Evolutionary conservation across 2,113 vertebrate species (phyloP).

Genomic region (Delphinapterus leucas): DNA sequence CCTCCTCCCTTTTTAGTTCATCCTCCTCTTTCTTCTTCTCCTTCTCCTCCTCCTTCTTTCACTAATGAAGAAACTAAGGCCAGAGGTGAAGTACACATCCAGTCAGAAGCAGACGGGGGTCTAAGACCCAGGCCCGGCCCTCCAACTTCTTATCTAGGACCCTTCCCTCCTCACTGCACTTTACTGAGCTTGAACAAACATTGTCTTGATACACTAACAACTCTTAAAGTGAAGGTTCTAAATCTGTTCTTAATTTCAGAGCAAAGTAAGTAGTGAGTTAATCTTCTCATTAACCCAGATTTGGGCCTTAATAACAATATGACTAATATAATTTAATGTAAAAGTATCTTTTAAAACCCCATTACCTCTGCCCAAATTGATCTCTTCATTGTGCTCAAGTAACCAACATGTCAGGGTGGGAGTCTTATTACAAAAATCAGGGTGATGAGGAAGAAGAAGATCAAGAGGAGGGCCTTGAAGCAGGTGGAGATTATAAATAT

Average conservation of each 20-base stretch:
- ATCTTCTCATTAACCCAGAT: conserved; percentile 19
- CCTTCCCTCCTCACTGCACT: background rate
- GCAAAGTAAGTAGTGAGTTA: background rate
- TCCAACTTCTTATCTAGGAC: background rate
- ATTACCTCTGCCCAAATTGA: no score
- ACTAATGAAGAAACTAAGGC: background rate
- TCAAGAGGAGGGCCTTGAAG: conserved; percentile 64
- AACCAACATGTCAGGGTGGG: conserved; percentile 90
- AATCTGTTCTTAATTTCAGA: conserved; percentile 14
- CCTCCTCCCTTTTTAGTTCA: background rate
- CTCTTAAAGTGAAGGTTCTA: conserved; percentile 6
- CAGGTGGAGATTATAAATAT: conserved; percentile 79
- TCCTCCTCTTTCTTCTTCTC: background rate
- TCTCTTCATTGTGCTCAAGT: no score
- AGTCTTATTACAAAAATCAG: conserved; percentile 85
- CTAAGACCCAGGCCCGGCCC: background rate
- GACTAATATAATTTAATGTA: background rate
- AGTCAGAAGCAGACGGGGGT: background rate
- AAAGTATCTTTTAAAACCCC: conserved; percentile 3
- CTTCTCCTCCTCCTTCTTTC: background rate
- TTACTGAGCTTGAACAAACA: conserved; percentile 10
- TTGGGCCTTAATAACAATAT: background rate
- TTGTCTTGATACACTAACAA: background rate
- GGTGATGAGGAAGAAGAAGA: conserved; percentile 84
- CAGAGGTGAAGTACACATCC: background rate